phyloP scores from a whole-genome alignment of 2,888 invertebrate species.

The Nebria salina region DNA sequence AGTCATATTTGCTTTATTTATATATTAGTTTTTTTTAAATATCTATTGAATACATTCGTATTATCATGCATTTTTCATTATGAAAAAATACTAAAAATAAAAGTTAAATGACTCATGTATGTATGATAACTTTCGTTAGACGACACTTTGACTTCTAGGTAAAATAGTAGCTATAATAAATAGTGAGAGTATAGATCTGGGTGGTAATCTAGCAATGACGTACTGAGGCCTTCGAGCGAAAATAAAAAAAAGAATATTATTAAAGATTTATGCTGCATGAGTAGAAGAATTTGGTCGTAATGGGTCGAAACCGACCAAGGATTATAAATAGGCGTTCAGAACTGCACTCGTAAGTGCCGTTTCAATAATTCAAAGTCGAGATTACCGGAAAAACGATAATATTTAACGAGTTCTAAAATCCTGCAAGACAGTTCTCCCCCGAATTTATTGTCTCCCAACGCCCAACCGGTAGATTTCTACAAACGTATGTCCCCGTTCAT shows the following conservation, averaged over 20 bases:
- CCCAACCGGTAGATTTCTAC: slow-evolving; percentile 25
- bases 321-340: slow-evolving; percentile 42
- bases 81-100: too few species aligned
- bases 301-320: slow-evolving; percentile 32
- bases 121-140: too few species aligned
- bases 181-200: background rate
- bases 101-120: too few species aligned
- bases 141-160: too few species aligned
- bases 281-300: slow-evolving; percentile 27
- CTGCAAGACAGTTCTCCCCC: slow-evolving; percentile 28
- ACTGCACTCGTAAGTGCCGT: slow-evolving; percentile 37
- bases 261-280: slow-evolving; percentile 17
- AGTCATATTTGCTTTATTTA: background rate
- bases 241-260: slow-evolving; percentile 17
- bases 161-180: background rate
- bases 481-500: slow-evolving; percentile 20
- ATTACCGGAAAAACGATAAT: slow-evolving; percentile 46
- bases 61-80: too few species aligned
- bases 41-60: too few species aligned
- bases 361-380: slow-evolving; percentile 45
- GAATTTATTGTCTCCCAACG: slow-evolving; percentile 39
- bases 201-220: background rate
- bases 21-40: too few species aligned
- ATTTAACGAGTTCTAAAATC: slow-evolving; percentile 46
- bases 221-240: background rate